Evolutionary conservation across 2,113 vertebrate species (phyloP), one percentile per base, ranked within the genome.

Genomic region (Shinisaurus crocodilurus): DNA sequence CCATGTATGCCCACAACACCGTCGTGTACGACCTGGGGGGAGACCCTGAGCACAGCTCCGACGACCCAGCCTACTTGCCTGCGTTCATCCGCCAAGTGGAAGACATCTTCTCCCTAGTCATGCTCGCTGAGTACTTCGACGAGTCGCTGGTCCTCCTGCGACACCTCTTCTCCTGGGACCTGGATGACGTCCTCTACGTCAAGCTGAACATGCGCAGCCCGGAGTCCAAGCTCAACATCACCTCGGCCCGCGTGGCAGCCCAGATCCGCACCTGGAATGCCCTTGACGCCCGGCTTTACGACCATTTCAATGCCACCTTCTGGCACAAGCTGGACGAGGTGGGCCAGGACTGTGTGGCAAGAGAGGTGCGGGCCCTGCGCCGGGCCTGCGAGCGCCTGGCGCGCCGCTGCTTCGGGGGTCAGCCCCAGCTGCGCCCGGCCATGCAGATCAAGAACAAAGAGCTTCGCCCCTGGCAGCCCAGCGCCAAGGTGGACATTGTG

Each of bases 61-160:
- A 91, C 1, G 96, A 98, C 9, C 87, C 69, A 0, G 65, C 90
- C 65, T 99, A 98, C 60, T 95, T 97, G 0, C 95, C 92, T 27
- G 86, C 90, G 60, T 98, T 98, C 80, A 95, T 97, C 69, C 96
- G 93, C 4, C 97, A 98, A 82, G 95, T 98, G 69, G 98, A 98
- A 79, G 93, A 93, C 6, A 94, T 96, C 16, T 98, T 98, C 96
- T 98, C 98, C 1, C 94, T 98, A 15, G 98, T 98, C 82, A 98
- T 98, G 98, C 98, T 99, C 34, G 95, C 98, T 0, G 98, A 98
- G 93, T 96, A 98, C 95, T 99, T 99, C 63, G 98, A 98, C 10
- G 98, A 99, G 96, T 99, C 98, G 0, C 94, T 99, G 60, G 97
- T 99, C 90, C 97, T 99, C 70, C 96, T 98, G 37, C 97, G 98